A percentile compares a stretch with the other conserved stretches of the same genome.
phyloP scores from a whole-genome alignment of 2,888 invertebrate species.

The Tetrapedia diversipes region DNA sequence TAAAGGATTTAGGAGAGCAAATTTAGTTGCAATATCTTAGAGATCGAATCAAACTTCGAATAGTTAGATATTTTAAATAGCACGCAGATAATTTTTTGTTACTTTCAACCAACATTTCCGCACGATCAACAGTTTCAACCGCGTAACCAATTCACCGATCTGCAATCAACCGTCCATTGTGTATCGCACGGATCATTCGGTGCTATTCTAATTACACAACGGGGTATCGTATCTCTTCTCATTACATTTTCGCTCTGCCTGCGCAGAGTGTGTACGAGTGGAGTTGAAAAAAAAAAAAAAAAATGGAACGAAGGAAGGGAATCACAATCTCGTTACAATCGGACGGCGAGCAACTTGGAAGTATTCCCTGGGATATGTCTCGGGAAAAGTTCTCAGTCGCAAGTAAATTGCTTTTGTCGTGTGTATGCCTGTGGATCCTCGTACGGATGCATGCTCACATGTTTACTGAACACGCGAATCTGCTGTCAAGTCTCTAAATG shows the following conservation, averaged over 20 bases:
- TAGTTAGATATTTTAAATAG: too few relatives aligned
- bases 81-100: too few relatives aligned
- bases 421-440: too few relatives aligned
- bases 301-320: background rate
- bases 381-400: slow-evolving; percentile 15
- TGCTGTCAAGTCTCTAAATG: background rate
- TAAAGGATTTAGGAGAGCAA: too few relatives aligned
- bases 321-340: slow-evolving; percentile 9
- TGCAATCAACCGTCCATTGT: slow-evolving; percentile 46
- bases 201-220: slow-evolving; percentile 28
- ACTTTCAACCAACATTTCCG: slow-evolving; percentile 26
- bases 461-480: background rate
- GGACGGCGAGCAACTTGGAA: slow-evolving; percentile 9
- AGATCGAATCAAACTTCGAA: too few relatives aligned
- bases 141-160: slow-evolving; percentile 13
- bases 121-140: slow-evolving; percentile 27
- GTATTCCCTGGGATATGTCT: background rate
- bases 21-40: too few relatives aligned
- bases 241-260: background rate
- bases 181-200: slow-evolving; percentile 7
- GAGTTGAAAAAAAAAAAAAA: too few relatives aligned
- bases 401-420: slow-evolving; percentile 23
- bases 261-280: background rate
- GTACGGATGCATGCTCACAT: background rate
- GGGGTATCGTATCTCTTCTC: background rate